A percentile compares a stretch with the other conserved stretches of the same genome.
phyloP scores from a whole-genome alignment of 1,140 invertebrate species.

The Musca domestica region DNA sequence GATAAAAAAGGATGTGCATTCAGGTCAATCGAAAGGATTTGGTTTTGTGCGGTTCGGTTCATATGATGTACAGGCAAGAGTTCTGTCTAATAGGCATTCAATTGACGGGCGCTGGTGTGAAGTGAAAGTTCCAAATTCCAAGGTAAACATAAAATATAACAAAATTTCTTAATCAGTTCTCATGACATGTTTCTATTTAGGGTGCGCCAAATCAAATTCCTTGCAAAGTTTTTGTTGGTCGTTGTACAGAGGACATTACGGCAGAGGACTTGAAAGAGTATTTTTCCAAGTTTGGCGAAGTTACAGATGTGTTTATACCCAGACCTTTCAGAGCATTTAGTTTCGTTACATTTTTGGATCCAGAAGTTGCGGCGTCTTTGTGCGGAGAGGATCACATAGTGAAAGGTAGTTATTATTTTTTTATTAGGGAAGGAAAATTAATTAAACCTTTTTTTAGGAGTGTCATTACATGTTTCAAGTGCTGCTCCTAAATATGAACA shows the following conservation, averaged over 20 bases:
- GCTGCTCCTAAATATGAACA: constrained; percentile 85
- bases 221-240: constrained; percentile 94
- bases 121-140: constrained; percentile 90
- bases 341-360: constrained; percentile 94
- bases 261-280: constrained; percentile 89
- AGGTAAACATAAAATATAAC: constrained; percentile 62
- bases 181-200: constrained; percentile 59
- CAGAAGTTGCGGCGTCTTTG: constrained; percentile 87
- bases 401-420: constrained; percentile 71
- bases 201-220: constrained; percentile 83
- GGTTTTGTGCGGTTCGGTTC: constrained; percentile 94
- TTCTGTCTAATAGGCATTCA: constrained; percentile 84
- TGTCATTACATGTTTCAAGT: constrained; percentile 93
- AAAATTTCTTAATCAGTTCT: no score
- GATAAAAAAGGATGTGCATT: constrained; percentile 90
- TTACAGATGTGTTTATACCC: constrained; percentile 94
- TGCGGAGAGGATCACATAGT: constrained; percentile 98
- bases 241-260: constrained; percentile 88
- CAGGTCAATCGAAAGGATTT: constrained; percentile 94
- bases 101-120: constrained; percentile 97
- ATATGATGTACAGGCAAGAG: constrained; percentile 84
- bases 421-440: no score
- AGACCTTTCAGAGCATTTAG: constrained; percentile 93
- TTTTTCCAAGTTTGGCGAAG: constrained; percentile 94
- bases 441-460: constrained; percentile 54